These are phyloP conservation scores for Temnothorax unifasciatus DNA, from an alignment of 2,888 invertebrate species.

Conservation along the genomic window DNA sequence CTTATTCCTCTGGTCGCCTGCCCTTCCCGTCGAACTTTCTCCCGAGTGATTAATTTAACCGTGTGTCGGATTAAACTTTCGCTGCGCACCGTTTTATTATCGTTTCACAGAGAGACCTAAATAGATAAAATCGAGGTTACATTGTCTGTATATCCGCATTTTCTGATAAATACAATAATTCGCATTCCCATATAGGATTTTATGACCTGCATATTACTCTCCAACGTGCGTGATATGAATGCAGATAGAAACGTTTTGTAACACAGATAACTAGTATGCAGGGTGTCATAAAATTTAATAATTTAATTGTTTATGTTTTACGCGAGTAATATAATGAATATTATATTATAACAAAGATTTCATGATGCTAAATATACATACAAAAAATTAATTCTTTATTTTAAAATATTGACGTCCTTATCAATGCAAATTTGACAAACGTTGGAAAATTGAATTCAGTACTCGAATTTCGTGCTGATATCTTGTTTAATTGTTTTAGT, in stretches of 20 bases:
- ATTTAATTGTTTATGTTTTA: background rate
- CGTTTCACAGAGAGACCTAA: constrained; percentile 27
- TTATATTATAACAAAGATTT: constrained; percentile 4
- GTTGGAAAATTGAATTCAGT: constrained; percentile 35
- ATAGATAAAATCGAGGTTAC: constrained; percentile 41
- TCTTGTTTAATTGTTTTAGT: constrained; percentile 28
- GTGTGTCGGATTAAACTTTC: constrained; percentile 56
- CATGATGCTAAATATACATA: background rate
- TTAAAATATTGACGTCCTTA: background rate
- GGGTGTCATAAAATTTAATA: background rate
- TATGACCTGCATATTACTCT: background rate
- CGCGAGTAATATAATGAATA: background rate
- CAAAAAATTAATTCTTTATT: constrained; percentile 1
- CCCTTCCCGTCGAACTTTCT: constrained; percentile 52
- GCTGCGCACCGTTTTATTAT: constrained; percentile 50
- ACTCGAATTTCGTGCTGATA: constrained; percentile 19
- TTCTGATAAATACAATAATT: constrained; percentile 44
- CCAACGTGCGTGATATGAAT: background rate
- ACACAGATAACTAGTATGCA: background rate
- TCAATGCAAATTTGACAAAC: background rate
- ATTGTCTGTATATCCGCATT: constrained; percentile 5
- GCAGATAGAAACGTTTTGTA: background rate
- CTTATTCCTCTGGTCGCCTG: constrained; percentile 43
- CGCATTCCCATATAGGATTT: too few relatives aligned
- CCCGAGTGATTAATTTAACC: constrained; percentile 55